Evolutionary conservation across 2,888 invertebrate genomes (phyloP).

Genomic region (Archips crataeganus): DNA sequence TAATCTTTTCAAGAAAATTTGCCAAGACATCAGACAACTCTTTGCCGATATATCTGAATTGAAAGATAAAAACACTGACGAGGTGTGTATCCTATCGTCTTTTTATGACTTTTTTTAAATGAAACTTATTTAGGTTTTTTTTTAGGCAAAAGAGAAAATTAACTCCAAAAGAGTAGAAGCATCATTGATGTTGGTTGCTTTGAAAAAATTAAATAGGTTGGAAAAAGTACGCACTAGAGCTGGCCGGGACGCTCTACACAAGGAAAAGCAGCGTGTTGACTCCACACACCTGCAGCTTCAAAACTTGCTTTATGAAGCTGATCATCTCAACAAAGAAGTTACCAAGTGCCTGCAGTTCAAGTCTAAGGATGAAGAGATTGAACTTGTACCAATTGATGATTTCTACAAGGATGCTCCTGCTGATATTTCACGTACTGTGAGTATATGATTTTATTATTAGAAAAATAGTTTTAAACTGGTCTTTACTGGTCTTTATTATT

Average conservation of each 20-base stretch:
- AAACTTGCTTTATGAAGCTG: conserved; percentile 97
- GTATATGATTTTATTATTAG: conserved; percentile 53
- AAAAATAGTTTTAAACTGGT: too few relatives aligned
- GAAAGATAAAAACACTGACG: conserved; percentile 85
- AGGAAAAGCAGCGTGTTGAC: conserved; percentile 95
- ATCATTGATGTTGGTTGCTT: conserved; percentile 91
- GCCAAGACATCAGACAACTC: conserved; percentile 88
- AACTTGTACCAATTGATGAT: conserved; percentile 93
- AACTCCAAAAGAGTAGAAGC: conserved; percentile 90
- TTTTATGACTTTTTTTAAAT: not conserved
- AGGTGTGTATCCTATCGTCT: conserved; percentile 67
- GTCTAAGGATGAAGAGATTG: conserved; percentile 97
- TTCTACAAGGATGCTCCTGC: conserved; percentile 93
- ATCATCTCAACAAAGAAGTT: conserved; percentile 97
- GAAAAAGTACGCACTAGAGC: conserved; percentile 95
- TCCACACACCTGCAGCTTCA: conserved; percentile 95
- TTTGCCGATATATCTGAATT: conserved; percentile 89
- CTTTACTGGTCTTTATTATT: too few relatives aligned
- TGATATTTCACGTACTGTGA: conserved; percentile 88
- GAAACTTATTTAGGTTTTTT: conserved; percentile 41
- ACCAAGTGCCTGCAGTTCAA: conserved; percentile 97
- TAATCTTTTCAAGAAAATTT: conserved; percentile 88
- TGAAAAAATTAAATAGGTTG: conserved; percentile 95
- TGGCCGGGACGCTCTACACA: conserved; percentile 92
- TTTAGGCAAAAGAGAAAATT: conserved; percentile 87